Evolutionary conservation across 2,797 vertebrate species (phyloP).

Genomic region (Ataeniobius toweri): DNA sequence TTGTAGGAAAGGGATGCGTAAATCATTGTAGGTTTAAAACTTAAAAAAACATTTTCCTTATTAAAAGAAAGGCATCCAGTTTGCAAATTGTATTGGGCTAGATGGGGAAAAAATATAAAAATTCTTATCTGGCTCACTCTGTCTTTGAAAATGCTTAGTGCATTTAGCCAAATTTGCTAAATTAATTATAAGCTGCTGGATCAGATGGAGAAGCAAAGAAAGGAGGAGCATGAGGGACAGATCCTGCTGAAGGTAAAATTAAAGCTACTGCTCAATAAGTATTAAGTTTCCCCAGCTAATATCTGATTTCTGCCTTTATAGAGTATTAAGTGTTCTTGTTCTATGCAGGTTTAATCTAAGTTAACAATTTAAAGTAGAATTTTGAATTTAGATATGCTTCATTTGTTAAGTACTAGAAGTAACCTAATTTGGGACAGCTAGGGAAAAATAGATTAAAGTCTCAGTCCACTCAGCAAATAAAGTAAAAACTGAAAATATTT

Average conservation of each 20-base stretch:
- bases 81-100: background rate
- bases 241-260: conserved; percentile 89
- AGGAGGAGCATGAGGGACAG: conserved; percentile 94
- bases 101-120: background rate
- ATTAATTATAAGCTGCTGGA: conserved; percentile 85
- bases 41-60: too few relatives aligned
- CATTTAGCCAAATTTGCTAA: background rate
- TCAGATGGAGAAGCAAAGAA: conserved; percentile 93
- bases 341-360: background rate
- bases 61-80: background rate
- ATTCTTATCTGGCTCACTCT: background rate
- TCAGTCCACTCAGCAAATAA: too few relatives aligned
- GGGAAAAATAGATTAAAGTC: too few relatives aligned
- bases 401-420: too few relatives aligned
- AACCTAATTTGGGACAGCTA: too few relatives aligned
- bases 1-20: too few relatives aligned
- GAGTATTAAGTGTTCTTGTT: too few relatives aligned
- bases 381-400: too few relatives aligned
- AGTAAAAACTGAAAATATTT: too few relatives aligned
- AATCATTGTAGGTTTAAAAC: too few relatives aligned
- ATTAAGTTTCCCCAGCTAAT: too few relatives aligned
- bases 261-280: background rate
- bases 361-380: background rate
- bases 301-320: background rate
- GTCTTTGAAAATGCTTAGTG: background rate